phyloP scores from a whole-genome alignment of 1,140 invertebrate genomes.

The Trichogramma pretiosum region DNA sequence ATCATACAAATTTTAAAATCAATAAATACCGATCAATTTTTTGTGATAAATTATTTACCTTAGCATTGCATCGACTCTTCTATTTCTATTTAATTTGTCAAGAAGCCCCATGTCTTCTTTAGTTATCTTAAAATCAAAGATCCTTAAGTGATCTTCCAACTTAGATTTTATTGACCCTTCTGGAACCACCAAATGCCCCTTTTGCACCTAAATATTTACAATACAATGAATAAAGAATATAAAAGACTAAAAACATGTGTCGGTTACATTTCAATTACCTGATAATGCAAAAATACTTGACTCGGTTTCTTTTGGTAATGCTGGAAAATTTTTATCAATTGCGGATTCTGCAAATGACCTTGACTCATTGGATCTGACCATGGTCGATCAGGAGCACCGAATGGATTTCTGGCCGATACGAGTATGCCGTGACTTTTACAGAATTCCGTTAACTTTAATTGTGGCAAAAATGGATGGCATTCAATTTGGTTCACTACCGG shows the following conservation, averaged over 20 bases:
- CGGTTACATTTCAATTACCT: neutral
- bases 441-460: slow-evolving; percentile 57
- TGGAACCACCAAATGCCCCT: slow-evolving; percentile 50
- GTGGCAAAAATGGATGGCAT: slow-evolving; percentile 58
- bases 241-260: neutral
- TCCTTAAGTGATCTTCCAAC: slow-evolving; percentile 61
- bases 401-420: slow-evolving; percentile 70
- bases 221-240: neutral
- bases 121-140: slow-evolving; percentile 63
- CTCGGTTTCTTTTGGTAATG: slow-evolving; percentile 60
- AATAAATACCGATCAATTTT: neutral
- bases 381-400: slow-evolving; percentile 64
- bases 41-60: neutral
- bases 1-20: neutral
- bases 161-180: slow-evolving; percentile 62
- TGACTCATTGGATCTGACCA: slow-evolving; percentile 17
- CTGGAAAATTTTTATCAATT: slow-evolving; percentile 47
- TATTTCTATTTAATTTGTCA: too few relatives aligned
- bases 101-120: slow-evolving; percentile 24
- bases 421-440: slow-evolving; percentile 55
- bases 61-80: slow-evolving; percentile 16
- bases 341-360: slow-evolving; percentile 43
- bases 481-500: slow-evolving; percentile 72
- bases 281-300: slow-evolving; percentile 45
- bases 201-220: slow-evolving; percentile 22